phyloP scores from a whole-genome alignment of 2,888 invertebrate genomes.

The Lasioglossum malachurum region DNA sequence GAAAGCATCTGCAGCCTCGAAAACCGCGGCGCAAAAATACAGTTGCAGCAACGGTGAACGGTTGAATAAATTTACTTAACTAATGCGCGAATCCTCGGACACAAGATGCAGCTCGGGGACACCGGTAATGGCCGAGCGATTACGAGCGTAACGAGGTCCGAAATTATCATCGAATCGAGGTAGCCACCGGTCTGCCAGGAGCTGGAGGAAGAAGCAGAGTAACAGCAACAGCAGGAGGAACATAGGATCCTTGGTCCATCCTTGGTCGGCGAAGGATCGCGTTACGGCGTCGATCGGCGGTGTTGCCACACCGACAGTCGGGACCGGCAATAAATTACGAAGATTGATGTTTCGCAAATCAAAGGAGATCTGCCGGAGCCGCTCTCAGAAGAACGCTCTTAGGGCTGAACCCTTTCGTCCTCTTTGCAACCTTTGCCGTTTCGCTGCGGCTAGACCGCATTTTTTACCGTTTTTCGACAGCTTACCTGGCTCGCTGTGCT shows the following conservation, averaged over 20 bases:
- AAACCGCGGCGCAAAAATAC: constrained; percentile 24
- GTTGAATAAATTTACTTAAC: constrained; percentile 54
- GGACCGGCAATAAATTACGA: constrained; percentile 71
- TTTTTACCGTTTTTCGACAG: neutral
- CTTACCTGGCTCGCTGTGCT: neutral
- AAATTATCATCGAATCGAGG: constrained; percentile 43
- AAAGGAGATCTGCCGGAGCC: constrained; percentile 66
- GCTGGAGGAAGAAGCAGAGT: neutral
- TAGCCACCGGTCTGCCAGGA: neutral
- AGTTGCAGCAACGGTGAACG: constrained; percentile 48
- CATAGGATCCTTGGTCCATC: neutral
- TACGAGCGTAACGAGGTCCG: constrained; percentile 20
- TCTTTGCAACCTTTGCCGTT: neutral
- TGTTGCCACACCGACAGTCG: constrained; percentile 51
- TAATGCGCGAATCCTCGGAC: constrained; percentile 29
- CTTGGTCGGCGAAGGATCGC: constrained; percentile 27
- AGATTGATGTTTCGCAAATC: constrained; percentile 74
- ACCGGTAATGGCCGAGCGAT: constrained; percentile 29
- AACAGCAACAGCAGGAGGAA: neutral
- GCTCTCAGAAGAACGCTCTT: constrained; percentile 13
- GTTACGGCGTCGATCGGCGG: constrained; percentile 45
- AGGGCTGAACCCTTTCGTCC: neutral
- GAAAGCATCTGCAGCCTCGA: constrained; percentile 14
- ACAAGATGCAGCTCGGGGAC: neutral
- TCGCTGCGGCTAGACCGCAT: neutral